Percentiles rank a stretch among this genome's conserved stretches.
Conservation (phyloP, 2,797 vertebrate species). For the Channallabes apus region DNA sequence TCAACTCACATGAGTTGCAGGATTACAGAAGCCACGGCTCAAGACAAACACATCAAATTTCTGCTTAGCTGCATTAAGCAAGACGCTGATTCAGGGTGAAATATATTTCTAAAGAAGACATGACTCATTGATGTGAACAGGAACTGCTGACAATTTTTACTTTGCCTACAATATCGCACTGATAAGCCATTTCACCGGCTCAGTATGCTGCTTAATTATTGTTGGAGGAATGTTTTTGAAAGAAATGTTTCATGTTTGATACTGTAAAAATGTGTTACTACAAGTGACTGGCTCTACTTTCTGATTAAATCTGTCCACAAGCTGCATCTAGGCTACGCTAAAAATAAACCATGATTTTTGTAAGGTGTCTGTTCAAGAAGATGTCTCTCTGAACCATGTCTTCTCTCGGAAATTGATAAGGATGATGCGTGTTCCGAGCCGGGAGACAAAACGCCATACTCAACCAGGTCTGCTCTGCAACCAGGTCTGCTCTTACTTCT, state of each 20-base stretch:
- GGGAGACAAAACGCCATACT: neutral
- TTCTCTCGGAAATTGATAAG: slow-evolving; percentile 48
- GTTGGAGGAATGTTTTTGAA: neutral
- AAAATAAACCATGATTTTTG: slow-evolving; percentile 1
- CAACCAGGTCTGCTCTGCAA: no score
- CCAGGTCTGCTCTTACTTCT: no score
- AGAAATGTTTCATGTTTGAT: neutral
- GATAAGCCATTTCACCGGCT: neutral
- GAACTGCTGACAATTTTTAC: neutral
- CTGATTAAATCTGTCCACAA: slow-evolving; percentile 6
- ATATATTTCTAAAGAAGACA: neutral
- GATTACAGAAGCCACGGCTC: neutral
- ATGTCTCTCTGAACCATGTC: slow-evolving; percentile 62
- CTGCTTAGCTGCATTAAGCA: neutral
- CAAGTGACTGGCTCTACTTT: neutral
- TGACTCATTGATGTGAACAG: neutral
- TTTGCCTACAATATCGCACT: neutral
- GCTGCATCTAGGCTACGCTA: slow-evolving; percentile 4
- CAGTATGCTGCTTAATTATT: neutral
- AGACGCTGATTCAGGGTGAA: neutral
- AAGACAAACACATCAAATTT: neutral
- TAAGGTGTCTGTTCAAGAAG: slow-evolving; percentile 29
- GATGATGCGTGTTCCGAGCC: neutral
- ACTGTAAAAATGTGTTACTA: neutral
- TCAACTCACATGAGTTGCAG: neutral